These are phyloP conservation scores for Alethe diademata DNA, from an alignment of 2,113 vertebrate genomes.

Conservation along the genomic window DNA sequence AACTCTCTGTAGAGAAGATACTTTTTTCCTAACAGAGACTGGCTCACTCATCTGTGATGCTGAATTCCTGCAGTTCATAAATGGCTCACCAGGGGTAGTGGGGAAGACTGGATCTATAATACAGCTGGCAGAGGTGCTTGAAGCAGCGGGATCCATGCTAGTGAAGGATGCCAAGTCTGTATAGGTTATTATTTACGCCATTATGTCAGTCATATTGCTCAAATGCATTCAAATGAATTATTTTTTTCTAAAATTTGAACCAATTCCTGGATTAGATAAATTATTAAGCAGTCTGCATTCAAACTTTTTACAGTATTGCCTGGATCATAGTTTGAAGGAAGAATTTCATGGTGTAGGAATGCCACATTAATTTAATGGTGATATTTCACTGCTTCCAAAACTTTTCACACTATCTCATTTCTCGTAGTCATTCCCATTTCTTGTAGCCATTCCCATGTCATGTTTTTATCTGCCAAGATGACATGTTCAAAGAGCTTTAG, in stretches of 20 bases:
- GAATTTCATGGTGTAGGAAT: slow-evolving; percentile 10
- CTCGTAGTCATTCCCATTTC: slow-evolving; percentile 19
- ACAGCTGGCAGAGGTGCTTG: not conserved
- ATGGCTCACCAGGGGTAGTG: not conserved
- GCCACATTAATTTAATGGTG: slow-evolving; percentile 15
- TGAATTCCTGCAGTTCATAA: not conserved
- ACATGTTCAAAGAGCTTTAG: slow-evolving; percentile 24
- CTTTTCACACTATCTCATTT: slow-evolving; percentile 1
- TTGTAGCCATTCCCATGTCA: not conserved
- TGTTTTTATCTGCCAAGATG: slow-evolving; percentile 25
- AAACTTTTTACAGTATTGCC: not conserved
- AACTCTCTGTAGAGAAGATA: not conserved
- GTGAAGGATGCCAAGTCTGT: not conserved
- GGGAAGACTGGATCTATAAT: not conserved
- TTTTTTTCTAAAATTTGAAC: not conserved
- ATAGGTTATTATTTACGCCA: not conserved
- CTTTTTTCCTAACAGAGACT: not conserved
- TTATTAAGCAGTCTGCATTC: slow-evolving; percentile 3
- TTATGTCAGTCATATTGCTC: not conserved
- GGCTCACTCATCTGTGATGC: not conserved
- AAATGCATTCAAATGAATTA: not conserved
- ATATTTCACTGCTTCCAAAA: slow-evolving; percentile 29
- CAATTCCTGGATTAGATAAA: not conserved
- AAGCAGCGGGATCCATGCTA: not conserved
- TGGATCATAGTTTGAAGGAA: not conserved